Base-by-base conservation (phyloP, 2,888 invertebrate genomes). In the Cryptophagus acutangulus region DNA sequence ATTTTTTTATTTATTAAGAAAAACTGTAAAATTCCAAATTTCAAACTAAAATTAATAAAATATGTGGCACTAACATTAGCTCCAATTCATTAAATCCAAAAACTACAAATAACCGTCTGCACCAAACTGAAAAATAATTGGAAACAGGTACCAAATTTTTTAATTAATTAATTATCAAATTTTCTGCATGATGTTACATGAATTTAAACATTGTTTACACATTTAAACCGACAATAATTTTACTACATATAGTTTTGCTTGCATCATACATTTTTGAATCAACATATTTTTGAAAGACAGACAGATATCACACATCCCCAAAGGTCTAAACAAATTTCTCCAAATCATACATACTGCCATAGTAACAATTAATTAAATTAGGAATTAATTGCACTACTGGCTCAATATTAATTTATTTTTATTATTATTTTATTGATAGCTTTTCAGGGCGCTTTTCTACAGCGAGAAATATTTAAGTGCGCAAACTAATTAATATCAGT, bases 241-340 rank as follows among this genome's bases (percentile, higher is more conserved):
- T 31, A 3, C 4, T 28, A 15, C 16, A 15, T 10, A 29, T 13
- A 29, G 12, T 8, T 10, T 10, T 31, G 3, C n/a, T 31, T 31
- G 8, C 12, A 8, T 3, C 16, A n/a, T n/a, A n/a, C n/a, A n/a
- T n/a, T n/a, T 5, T 17, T 13, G 9, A 24, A 41, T 44, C 47
- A 43, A 52, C 49, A 50, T 47, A n/a, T n/a, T n/a, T n/a, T 40
- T 50, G 58, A 56, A 60, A 58, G 60, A 58, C 60, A 60, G 59
- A 60, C 58, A 60, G 60, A 57, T 46, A 44, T 40, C 40, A 57
- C 55, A 57, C 57, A 41, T 14, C 38, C 17, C 5, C 28, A 28
- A 28, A 10, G 8, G 31, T 15, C 13, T 8, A 20, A 20, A 20
- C 6, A 8, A 20, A 20, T 20, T n/a, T n/a, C 24, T n/a, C n/a